Conservation (phyloP, 2,797 vertebrate genomes). For the Acridotheres tristis region DNA sequence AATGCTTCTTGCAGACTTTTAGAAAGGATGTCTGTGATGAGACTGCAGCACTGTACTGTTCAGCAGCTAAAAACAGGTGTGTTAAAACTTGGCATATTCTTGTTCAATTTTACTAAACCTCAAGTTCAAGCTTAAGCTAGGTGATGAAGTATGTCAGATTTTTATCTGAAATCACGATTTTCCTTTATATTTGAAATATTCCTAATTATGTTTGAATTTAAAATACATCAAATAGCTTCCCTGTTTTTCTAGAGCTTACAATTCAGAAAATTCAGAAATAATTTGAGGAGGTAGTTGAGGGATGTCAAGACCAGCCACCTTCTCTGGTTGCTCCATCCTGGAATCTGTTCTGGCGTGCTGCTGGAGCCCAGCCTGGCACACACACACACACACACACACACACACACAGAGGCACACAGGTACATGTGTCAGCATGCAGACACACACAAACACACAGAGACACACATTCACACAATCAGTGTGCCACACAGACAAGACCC, state of each 20-base stretch:
- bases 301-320: background rate
- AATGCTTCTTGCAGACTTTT: background rate
- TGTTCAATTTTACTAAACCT: background rate
- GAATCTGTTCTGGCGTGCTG: accelerated
- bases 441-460: accelerated
- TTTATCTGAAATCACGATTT: background rate
- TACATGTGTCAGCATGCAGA: background rate
- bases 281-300: background rate
- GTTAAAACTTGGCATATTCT: background rate
- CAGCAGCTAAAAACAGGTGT: background rate
- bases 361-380: background rate
- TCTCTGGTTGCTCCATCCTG: background rate
- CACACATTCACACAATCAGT: accelerated
- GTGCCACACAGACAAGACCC: accelerated
- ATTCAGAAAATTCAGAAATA: background rate
- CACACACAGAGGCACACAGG: accelerated
- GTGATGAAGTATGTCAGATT: background rate
- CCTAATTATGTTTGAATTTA: background rate
- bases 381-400: too few species aligned
- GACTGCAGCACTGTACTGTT: background rate
- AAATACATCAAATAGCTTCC: background rate
- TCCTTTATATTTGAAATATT: background rate
- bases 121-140: background rate
- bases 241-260: background rate
- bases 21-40: background rate